These are phyloP conservation scores for Holocentrus rufus DNA, from an alignment of 2,797 vertebrate species.

Conservation along the genomic window DNA sequence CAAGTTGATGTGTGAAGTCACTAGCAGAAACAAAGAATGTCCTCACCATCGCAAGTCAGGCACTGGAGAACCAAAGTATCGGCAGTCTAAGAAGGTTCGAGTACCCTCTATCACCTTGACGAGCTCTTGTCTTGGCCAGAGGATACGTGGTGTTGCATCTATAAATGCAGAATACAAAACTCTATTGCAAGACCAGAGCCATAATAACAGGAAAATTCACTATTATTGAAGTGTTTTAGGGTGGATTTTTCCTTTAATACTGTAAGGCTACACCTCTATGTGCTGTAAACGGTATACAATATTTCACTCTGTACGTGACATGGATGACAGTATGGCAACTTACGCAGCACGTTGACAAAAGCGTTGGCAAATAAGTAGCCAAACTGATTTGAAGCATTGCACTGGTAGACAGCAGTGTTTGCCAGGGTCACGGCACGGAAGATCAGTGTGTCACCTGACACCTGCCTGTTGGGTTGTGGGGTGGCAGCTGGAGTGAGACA, in stretches of 20 bases:
- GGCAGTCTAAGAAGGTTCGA: constrained; percentile 87
- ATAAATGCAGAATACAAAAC: constrained; percentile 18
- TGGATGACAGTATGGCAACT: constrained; percentile 41
- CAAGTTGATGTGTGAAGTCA: constrained; percentile 8
- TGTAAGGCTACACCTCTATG: too few species aligned
- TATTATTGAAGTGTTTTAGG: too few species aligned
- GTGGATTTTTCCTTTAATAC: too few species aligned
- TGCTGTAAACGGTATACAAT: background rate
- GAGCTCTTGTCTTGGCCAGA: constrained; percentile 86
- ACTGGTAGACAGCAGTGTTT: constrained; percentile 95
- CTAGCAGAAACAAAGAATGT: background rate
- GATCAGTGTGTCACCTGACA: constrained; percentile 89
- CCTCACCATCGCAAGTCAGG: constrained; percentile 94
- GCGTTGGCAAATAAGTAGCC: constrained; percentile 96
- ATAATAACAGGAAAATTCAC: too few species aligned
- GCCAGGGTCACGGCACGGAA: constrained; percentile 87
- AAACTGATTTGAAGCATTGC: constrained; percentile 94
- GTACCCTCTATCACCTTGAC: constrained; percentile 90
- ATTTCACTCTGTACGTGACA: background rate
- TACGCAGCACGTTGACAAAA: constrained; percentile 95
- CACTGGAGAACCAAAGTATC: constrained; percentile 94
- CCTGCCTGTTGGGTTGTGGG: constrained; percentile 88
- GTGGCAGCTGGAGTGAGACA: constrained; percentile 78
- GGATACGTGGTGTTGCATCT: constrained; percentile 91
- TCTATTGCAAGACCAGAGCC: too few species aligned